Evolutionary conservation across 2,797 vertebrate genomes (phyloP), one percentile per base, ranked within the genome.

Genomic region (Rhincodon typus): DNA sequence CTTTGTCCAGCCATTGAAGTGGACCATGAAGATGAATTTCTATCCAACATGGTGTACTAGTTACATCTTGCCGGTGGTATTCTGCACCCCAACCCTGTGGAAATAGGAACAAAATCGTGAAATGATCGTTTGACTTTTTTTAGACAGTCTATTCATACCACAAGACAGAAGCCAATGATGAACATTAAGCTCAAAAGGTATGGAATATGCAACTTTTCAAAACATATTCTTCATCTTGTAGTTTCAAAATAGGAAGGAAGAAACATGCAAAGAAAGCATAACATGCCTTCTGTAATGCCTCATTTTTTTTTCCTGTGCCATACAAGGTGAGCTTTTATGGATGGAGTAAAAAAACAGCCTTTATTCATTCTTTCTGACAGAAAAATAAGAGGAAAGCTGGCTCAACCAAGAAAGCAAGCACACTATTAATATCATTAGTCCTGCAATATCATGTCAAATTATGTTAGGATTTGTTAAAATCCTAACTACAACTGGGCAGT

Each of bases 1-100:
- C 98, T 98, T 98, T 98, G 98, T 98, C 98, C 97, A 98, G 97
- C 98, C 98, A 98, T 96, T 98, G 98, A 82, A 98, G 98, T 96
- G 98, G 98, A 95, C 98, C 98, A 66, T 98, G 98, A 96, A 98
- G 98, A 97, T 98, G 98, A 96, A 98, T 98, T 97, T 98, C 98
- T 97, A 98, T 98, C 98, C 98, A 98, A 96, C 98, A 98, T 0
- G 98, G 98, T 95, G 98, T 98, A 96, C 98, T 98, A 0, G 98
- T 98, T 95, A 98, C 98, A 96, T 98, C 98, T 96, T 98, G 98
- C 34, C 98, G 97, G 96, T 98, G 98, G 96, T 98, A 98, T 10
- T 98, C 98, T 0, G 98, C 98, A 95, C 98, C 98, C 98, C 98
- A 98, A 79, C 98, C 98, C 98, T 98, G 7, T 95, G 96, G 96